Base-by-base conservation (phyloP, 2,797 vertebrate species). In the Phaenicophaeus curvirostris region DNA sequence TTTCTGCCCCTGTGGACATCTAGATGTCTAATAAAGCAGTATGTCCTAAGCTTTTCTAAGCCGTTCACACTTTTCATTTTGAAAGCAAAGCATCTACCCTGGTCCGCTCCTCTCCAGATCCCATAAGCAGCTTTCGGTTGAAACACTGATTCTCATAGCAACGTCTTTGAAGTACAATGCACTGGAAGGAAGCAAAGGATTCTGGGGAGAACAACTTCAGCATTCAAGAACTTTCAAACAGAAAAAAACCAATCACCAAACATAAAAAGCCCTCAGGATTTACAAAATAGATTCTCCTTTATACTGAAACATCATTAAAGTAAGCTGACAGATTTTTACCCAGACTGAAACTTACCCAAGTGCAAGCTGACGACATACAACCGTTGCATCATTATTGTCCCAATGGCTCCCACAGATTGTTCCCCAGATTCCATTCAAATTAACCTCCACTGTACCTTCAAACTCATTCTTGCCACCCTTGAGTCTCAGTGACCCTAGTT, bases 401-500 rank as follows among this genome's bases (percentile, higher is more conserved):
- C 98, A 99, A 39, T 97, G 96, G 35, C 97, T 97, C 68, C 98
- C 97, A 89, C 98, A 99, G 89, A 99, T 96, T 7, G 97, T 93
- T 61, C 99, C 98, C 99, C 99, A 99, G 27, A 95, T 96, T 85
- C 99, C 98, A 37, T 98, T 98, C 79, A 98, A 88, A 96, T 98
- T 98, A 65, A 99, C 97, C 89, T 99, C 99, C 95, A 99, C 98
- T 51, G 98, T 98, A 80, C 99, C 99, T 93, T 99, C 99, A 27
- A 98, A 97, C 69, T 98, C 98, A 76, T 98, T 98, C 95, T 98
- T 98, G 75, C 98, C 98, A 83, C 98, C 98, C 83, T 96, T 98
- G 54, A 99, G 98, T 93, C 98, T 98, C 85, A 99, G 97, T 50
- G 98, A 98, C 37, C 98, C 99, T 99, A 92, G 65, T 79, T 78